Percentiles rank a stretch among this genome's conserved stretches.
phyloP scores from a whole-genome alignment of 2,888 invertebrate species.

The Psylliodes chrysocephalus region DNA sequence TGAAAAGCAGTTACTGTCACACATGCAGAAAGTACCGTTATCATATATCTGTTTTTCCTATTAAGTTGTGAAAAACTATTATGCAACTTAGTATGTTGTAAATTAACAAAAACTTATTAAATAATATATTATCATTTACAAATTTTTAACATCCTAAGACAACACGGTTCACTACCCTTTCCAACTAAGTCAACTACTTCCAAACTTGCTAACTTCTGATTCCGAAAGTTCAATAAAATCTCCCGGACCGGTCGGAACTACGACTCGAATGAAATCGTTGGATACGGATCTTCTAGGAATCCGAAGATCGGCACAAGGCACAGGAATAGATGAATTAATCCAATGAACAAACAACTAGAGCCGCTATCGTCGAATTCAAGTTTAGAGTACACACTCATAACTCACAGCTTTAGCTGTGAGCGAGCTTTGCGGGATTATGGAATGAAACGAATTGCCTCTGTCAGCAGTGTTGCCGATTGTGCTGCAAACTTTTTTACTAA shows the following conservation, averaged over 20 bases:
- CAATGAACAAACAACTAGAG: constrained; percentile 46
- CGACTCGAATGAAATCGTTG: constrained; percentile 10
- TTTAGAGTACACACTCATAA: constrained; percentile 52
- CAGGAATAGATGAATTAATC: constrained; percentile 50
- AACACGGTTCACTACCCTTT: constrained; percentile 1
- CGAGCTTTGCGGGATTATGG: constrained; percentile 38
- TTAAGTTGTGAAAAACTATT: too few relatives aligned
- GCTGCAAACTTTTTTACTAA: not conserved
- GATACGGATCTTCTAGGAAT: constrained; percentile 40
- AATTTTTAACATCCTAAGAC: too few relatives aligned
- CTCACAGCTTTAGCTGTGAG: constrained; percentile 40
- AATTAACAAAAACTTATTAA: too few relatives aligned
- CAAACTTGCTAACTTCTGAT: not conserved
- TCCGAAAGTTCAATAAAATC: constrained; percentile 24
- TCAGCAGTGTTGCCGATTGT: constrained; percentile 13
- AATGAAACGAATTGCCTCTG: constrained; percentile 31
- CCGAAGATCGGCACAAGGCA: constrained; percentile 41
- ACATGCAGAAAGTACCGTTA: too few relatives aligned
- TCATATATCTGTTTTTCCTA: too few relatives aligned
- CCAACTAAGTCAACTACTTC: not conserved
- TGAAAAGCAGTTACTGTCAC: too few relatives aligned
- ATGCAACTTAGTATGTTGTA: too few relatives aligned
- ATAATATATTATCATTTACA: too few relatives aligned
- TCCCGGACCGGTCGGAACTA: constrained; percentile 5
- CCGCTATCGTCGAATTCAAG: constrained; percentile 47